Evolutionary conservation across 2,113 vertebrate species (phyloP).

Genomic region (Bos indicus): DNA sequence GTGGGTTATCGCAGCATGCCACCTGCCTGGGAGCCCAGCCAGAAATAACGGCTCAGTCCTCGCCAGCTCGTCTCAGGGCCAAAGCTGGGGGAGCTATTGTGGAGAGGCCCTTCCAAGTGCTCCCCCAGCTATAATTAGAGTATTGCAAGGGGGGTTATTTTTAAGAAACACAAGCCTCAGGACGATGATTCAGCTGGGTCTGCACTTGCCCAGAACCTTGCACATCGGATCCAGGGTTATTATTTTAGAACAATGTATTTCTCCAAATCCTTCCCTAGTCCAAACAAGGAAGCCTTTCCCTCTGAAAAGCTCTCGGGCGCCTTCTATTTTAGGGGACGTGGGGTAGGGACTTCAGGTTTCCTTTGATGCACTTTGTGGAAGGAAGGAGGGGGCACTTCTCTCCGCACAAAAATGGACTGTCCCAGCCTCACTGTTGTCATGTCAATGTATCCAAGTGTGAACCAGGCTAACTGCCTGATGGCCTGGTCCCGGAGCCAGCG

Average conservation of each 20-base stretch:
- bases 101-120: not conserved
- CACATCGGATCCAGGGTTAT: not conserved
- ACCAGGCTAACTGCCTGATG: not conserved
- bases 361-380: not conserved
- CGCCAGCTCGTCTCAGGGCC: constrained; percentile 43
- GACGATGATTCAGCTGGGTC: constrained; percentile 38
- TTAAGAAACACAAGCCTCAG: constrained; percentile 27
- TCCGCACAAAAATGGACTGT: fast-evolving
- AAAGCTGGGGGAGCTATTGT: not conserved
- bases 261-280: not conserved
- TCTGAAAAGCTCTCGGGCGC: not conserved
- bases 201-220: constrained; percentile 40
- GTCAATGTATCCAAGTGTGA: not conserved
- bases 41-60: not conserved
- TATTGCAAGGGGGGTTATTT: constrained; percentile 47
- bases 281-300: not conserved
- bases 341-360: not conserved
- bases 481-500: not conserved
- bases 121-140: constrained; percentile 67
- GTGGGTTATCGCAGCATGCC: constrained; percentile 60
- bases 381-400: not conserved
- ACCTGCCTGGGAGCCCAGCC: constrained; percentile 46
- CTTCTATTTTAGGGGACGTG: not conserved
- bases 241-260: constrained; percentile 22
- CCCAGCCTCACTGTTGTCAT: not conserved